A percentile compares a stretch with the other conserved stretches of the same genome.
phyloP scores from a whole-genome alignment of 1,140 invertebrate genomes.

The Procambarus clarkii region DNA sequence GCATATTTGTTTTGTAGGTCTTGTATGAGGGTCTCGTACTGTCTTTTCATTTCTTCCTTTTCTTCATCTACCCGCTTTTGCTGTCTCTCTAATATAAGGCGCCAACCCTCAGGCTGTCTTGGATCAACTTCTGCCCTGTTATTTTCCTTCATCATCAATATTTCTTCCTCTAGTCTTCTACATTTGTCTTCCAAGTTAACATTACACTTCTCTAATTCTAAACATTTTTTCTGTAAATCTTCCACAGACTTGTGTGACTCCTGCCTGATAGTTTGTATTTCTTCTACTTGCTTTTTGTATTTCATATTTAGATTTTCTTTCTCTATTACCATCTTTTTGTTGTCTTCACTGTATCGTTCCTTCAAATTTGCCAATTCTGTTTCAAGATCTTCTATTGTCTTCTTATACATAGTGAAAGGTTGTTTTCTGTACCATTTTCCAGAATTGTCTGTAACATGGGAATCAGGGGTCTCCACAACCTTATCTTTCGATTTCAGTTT shows the following conservation, averaged over 20 bases:
- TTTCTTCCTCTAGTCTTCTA: constrained; percentile 12
- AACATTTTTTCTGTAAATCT: constrained; percentile 34
- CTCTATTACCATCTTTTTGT: neutral
- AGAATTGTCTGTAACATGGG: constrained; percentile 1
- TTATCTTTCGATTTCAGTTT: neutral
- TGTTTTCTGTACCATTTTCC: neutral
- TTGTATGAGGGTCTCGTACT: constrained; percentile 19
- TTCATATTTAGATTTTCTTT: constrained; percentile 3
- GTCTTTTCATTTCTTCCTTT: constrained; percentile 26
- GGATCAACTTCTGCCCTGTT: neutral
- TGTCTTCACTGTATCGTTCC: constrained; percentile 23
- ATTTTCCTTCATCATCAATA: constrained; percentile 8
- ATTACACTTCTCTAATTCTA: constrained; percentile 35
- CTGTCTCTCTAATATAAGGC: constrained; percentile 16
- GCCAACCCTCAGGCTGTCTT: constrained; percentile 5
- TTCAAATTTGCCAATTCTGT: constrained; percentile 21
- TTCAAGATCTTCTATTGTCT: constrained; percentile 37
- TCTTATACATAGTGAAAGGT: neutral
- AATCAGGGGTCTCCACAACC: constrained; percentile 3
- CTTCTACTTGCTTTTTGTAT: constrained; percentile 4
- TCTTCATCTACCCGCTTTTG: constrained; percentile 35
- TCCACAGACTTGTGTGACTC: neutral
- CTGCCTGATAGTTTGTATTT: neutral
- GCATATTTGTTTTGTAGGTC: constrained; percentile 34
- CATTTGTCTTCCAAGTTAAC: constrained; percentile 8